Conservation (phyloP, 2,888 invertebrate genomes). For the Rhingia rostrata region DNA sequence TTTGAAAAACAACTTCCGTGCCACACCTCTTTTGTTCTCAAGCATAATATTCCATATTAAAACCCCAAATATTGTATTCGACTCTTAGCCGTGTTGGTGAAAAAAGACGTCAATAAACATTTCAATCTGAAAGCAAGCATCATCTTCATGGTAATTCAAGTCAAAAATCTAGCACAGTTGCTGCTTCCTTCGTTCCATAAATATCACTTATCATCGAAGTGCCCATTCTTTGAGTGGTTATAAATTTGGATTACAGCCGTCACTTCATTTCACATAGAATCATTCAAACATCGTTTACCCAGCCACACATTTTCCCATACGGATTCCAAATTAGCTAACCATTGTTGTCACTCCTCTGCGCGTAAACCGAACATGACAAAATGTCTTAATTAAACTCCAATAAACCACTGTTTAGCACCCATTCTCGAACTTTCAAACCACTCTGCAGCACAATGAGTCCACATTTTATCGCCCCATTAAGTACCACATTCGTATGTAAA, state of each 20-base stretch:
- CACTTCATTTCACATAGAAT: constrained; percentile 13
- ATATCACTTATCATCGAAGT: constrained; percentile 24
- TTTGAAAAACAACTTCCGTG: no score
- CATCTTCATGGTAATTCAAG: background rate
- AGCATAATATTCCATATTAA: no score
- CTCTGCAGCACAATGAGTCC: constrained; percentile 47
- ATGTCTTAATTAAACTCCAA: constrained; percentile 70
- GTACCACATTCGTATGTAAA: constrained; percentile 69
- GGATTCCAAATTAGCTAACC: constrained; percentile 60
- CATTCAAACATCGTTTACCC: constrained; percentile 26
- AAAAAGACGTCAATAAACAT: background rate
- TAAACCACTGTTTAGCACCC: constrained; percentile 72
- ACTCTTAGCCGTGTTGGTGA: no score
- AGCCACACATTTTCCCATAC: constrained; percentile 52
- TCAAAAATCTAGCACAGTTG: constrained; percentile 11
- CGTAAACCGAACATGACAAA: constrained; percentile 28
- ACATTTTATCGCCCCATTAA: constrained; percentile 70
- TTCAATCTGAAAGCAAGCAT: background rate
- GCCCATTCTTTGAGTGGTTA: constrained; percentile 11
- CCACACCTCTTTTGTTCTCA: no score
- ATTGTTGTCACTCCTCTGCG: constrained; percentile 45
- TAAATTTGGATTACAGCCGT: constrained; percentile 41
- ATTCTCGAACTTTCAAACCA: constrained; percentile 42
- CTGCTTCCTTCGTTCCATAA: constrained; percentile 13
- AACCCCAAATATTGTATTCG: no score